A percentile compares a stretch with the other conserved stretches of the same genome.
Evolutionary conservation across 2,888 invertebrate species (phyloP).

Genomic region (Buathra laborator): DNA sequence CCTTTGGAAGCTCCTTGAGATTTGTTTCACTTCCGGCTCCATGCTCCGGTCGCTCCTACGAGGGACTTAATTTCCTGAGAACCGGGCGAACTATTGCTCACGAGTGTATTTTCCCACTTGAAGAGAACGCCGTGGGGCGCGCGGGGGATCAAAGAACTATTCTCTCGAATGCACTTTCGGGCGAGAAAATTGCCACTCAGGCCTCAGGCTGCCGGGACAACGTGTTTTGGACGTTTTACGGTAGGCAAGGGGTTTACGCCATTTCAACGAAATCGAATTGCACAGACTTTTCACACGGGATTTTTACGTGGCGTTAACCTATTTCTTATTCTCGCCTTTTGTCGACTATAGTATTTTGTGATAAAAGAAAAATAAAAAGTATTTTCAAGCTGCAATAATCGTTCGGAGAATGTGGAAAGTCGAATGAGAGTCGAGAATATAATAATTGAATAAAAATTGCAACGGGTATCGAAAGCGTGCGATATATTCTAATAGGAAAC

Average conservation of each 20-base stretch:
- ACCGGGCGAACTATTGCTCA: slow-evolving; percentile 23
- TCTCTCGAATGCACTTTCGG: slow-evolving; percentile 53
- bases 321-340: background rate
- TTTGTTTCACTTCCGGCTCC: slow-evolving; percentile 29
- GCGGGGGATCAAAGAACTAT: slow-evolving; percentile 48
- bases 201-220: background rate
- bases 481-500: background rate
- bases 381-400: too few species aligned
- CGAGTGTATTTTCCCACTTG: slow-evolving; percentile 24
- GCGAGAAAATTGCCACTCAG: slow-evolving; percentile 61
- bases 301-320: background rate
- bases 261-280: slow-evolving; percentile 47
- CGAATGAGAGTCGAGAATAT: too few species aligned
- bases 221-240: background rate
- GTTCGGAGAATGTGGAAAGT: too few species aligned
- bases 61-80: slow-evolving; percentile 31
- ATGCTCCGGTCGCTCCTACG: background rate
- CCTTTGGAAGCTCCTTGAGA: background rate
- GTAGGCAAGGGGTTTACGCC: background rate
- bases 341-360: background rate
- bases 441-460: background rate
- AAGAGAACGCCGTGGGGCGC: background rate
- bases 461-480: background rate
- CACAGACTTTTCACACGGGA: background rate
- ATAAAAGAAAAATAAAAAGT: too few species aligned